Evolutionary conservation across 2,113 vertebrate species (phyloP), one percentile per base, ranked within the genome.

Genomic region (Isurus oxyrinchus): DNA sequence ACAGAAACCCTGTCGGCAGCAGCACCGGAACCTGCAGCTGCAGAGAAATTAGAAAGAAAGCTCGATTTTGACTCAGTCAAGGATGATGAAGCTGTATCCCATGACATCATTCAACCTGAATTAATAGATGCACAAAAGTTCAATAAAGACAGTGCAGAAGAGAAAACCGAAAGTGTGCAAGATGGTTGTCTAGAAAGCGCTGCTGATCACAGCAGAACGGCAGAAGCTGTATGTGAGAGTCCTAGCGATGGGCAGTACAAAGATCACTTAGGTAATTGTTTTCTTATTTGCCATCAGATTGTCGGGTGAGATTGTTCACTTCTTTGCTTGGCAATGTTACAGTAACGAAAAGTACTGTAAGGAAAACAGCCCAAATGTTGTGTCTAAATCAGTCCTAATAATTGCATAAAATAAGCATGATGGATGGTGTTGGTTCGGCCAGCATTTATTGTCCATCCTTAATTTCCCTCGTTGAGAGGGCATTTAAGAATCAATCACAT

Each of bases 111-210:
- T 0, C 97, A 98, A 97, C 97, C 96, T 57, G 98, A 99, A 97
- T 96, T 81, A n/a, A 96, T 97, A 96, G 97, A 97, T 97, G 97
- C 96, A 97, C 97, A 97, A 97, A 97, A 97, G 97, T 96, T 97
- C 96, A 96, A 97, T 0, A 97, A 98, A 96, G 98, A 96, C 90
- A 97, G 95, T 96, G 97, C 97, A 95, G 98, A 98, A 90, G 98
- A 98, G 97, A 98, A 98, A 97, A 97, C 96, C 0, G 96, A 96
- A 95, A 97, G 97, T 79, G 97, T 97, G 97, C 99, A 98, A 97
- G 98, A 98, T 97, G 98, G 98, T 97, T 98, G 98, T 97, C 97
- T 98, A 97, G 97, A 98, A 98, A 99, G 98, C 98, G 98, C 98
- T 98, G 99, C 98, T 97, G 98, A 98, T 97, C 98, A 98, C 94